Percentiles rank a stretch among this genome's conserved stretches.
These are phyloP conservation scores for Anoncus sp. DNA, from an alignment of 2,888 invertebrate genomes.

Conservation along the genomic window DNA sequence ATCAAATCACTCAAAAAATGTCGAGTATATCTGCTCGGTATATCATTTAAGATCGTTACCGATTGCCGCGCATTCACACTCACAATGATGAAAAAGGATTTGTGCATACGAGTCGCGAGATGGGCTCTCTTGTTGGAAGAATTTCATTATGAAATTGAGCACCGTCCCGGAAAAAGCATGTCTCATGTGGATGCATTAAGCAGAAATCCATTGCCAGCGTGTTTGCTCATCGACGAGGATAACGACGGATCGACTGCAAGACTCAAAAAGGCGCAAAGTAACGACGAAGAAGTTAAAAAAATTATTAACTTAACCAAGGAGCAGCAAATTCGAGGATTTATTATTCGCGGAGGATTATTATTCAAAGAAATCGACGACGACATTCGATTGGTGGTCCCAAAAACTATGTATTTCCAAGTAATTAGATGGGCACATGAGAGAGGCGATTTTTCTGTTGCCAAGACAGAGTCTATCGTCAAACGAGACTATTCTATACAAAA, in stretches of 20 bases:
- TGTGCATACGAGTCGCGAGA: no score
- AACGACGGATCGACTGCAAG: constrained; percentile 11
- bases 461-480: constrained; percentile 60
- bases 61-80: no score
- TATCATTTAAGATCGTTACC: no score
- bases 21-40: constrained; percentile 59
- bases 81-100: constrained; percentile 60
- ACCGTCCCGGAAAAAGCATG: constrained; percentile 63
- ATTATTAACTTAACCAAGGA: background rate
- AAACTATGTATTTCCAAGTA: constrained; percentile 46
- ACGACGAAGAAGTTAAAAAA: constrained; percentile 28
- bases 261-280: constrained; percentile 22
- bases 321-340: background rate
- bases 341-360: constrained; percentile 43
- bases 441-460: constrained; percentile 57
- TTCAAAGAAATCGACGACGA: constrained; percentile 52
- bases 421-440: constrained; percentile 60
- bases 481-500: constrained; percentile 57
- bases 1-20: constrained; percentile 59
- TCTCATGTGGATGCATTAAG: constrained; percentile 64
- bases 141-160: constrained; percentile 61
- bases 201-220: constrained; percentile 52
- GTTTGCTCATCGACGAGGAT: constrained; percentile 16
- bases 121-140: constrained; percentile 62
- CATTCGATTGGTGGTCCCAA: constrained; percentile 53